These are phyloP conservation scores for Eueremaeus valkanovi DNA, from an alignment of 2,888 invertebrate genomes.

Conservation along the genomic window DNA sequence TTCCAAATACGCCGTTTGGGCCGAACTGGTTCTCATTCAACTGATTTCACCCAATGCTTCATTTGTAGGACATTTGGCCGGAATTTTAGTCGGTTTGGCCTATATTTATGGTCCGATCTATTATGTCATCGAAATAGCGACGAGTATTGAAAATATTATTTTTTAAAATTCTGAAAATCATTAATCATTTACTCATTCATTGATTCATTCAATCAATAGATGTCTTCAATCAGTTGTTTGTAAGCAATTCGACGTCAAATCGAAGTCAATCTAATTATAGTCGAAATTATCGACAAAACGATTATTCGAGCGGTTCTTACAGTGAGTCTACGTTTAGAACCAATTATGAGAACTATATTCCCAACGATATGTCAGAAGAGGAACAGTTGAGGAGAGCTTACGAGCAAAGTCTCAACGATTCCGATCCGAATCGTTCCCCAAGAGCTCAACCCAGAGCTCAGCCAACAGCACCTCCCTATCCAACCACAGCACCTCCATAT, in stretches of 20 bases:
- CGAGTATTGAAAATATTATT: neutral
- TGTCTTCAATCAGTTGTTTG: neutral
- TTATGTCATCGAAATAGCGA: constrained; percentile 49
- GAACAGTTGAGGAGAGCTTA: constrained; percentile 43
- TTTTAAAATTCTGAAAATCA: neutral
- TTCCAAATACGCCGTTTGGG: constrained; percentile 56
- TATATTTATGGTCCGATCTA: constrained; percentile 58
- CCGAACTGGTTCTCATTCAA: constrained; percentile 61
- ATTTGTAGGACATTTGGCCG: constrained; percentile 62
- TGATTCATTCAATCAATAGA: neutral
- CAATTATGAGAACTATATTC: constrained; percentile 29
- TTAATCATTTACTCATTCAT: too few species aligned
- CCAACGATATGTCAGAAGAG: constrained; percentile 43
- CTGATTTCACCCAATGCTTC: constrained; percentile 62
- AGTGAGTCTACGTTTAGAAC: neutral
- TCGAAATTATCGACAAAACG: neutral
- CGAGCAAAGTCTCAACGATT: constrained; percentile 39
- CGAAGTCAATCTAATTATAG: neutral
- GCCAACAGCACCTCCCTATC: constrained; percentile 33
- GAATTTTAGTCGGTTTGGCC: constrained; percentile 60
- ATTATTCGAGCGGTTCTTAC: neutral
- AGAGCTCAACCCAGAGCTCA: neutral
- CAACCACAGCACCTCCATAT: constrained; percentile 16
- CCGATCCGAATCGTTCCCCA: neutral
- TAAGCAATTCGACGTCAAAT: neutral